Evolutionary conservation across 2,888 invertebrate species (phyloP).

Genomic region (Hypolimnas misippus): DNA sequence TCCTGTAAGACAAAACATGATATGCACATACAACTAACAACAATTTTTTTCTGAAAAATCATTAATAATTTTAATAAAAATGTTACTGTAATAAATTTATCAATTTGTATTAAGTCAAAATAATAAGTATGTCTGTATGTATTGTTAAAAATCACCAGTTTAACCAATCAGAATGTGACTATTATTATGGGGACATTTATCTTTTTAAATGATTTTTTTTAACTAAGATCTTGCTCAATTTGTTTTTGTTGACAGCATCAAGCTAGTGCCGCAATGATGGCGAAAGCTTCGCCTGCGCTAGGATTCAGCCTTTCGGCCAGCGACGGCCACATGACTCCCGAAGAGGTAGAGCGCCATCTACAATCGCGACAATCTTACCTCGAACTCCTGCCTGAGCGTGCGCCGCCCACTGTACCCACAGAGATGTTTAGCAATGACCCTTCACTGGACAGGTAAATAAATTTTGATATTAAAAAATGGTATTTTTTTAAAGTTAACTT

Average conservation of each 20-base stretch:
- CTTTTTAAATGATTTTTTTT: conserved; percentile 13
- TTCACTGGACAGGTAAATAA: conserved; percentile 90
- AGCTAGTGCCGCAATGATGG: conserved; percentile 72
- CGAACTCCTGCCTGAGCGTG: conserved; percentile 92
- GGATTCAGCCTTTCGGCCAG: conserved; percentile 70
- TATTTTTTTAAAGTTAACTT: neutral
- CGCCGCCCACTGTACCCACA: conserved; percentile 94
- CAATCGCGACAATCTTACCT: conserved; percentile 92
- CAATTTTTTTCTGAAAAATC: conserved; percentile 16
- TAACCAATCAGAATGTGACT: neutral
- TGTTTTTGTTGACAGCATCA: conserved; percentile 74
- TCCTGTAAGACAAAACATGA: conserved; percentile 60
- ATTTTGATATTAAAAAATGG: neutral
- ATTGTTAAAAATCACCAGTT: conserved; percentile 6
- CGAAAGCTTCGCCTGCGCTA: conserved; percentile 82
- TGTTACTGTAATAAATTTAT: neutral
- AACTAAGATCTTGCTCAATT: neutral
- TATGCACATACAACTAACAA: conserved; percentile 39
- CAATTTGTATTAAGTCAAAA: neutral
- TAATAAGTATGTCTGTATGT: conserved; percentile 13
- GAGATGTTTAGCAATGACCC: conserved; percentile 98
- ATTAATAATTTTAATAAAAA: neutral
- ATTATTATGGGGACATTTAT: conserved; percentile 28
- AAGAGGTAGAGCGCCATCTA: conserved; percentile 95
- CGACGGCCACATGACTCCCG: conserved; percentile 95